A percentile compares a stretch with the other conserved stretches of the same genome.
These are phyloP conservation scores for Lydus trimaculatus DNA, from an alignment of 2,888 invertebrate genomes.

Conservation along the genomic window DNA sequence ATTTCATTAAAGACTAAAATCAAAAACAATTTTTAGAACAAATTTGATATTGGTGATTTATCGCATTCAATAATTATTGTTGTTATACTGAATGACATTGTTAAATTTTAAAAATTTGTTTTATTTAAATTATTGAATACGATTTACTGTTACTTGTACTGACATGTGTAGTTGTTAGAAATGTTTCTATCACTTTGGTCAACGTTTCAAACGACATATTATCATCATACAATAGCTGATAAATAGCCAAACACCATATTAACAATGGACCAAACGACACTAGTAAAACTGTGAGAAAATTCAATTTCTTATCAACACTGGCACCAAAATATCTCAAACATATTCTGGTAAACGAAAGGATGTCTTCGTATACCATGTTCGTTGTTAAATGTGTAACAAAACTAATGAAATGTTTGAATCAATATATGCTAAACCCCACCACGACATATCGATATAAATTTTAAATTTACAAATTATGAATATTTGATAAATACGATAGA, in stretches of 20 bases:
- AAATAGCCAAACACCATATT: not conserved
- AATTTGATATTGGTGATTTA: no score
- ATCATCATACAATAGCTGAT: not conserved
- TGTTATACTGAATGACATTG: not conserved
- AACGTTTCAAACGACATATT: not conserved
- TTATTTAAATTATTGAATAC: not conserved
- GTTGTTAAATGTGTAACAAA: not conserved
- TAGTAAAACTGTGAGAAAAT: not conserved
- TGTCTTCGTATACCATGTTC: not conserved
- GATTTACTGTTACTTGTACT: not conserved
- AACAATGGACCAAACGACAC: not conserved
- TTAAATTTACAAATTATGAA: no score
- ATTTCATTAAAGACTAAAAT: not conserved
- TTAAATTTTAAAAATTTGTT: not conserved
- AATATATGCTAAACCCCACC: no score
- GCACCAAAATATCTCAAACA: not conserved
- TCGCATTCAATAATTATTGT: not conserved
- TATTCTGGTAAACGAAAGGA: not conserved
- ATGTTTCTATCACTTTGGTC: not conserved
- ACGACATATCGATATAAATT: no score
- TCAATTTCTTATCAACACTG: not conserved
- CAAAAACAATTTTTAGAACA: not conserved
- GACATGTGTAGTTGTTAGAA: not conserved
- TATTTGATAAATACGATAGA: no score
- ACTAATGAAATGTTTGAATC: no score